These are phyloP conservation scores for Myiotriccus ornatus DNA, from an alignment of 2,797 vertebrate genomes.

Conservation along the genomic window DNA sequence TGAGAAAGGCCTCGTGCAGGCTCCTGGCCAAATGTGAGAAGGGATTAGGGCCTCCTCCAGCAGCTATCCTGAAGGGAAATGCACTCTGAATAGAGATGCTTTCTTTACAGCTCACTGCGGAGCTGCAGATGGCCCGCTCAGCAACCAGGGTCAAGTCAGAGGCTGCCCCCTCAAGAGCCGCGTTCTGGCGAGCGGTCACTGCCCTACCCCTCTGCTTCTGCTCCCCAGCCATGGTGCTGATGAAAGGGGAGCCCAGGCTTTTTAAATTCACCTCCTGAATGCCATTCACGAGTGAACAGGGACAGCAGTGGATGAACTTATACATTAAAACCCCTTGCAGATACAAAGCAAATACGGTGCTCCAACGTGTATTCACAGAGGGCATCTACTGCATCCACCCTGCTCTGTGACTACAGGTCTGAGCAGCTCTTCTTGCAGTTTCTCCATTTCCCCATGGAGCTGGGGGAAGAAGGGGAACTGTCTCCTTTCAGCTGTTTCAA, in stretches of 20 bases:
- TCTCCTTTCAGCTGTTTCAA: background rate
- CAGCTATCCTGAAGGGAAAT: constrained; percentile 1
- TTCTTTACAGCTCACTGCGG: background rate
- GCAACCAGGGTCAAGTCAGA: background rate
- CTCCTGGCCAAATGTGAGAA: background rate
- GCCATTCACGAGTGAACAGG: background rate
- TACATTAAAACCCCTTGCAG: background rate
- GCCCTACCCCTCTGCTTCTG: background rate
- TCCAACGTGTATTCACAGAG: background rate
- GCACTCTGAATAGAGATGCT: background rate
- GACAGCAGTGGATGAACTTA: background rate
- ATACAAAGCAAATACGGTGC: background rate
- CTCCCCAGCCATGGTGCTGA: background rate
- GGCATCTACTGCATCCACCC: background rate
- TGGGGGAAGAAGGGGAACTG: background rate
- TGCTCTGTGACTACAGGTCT: rapidly evolving
- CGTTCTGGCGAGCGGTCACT: background rate
- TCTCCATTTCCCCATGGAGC: background rate
- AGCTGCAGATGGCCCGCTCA: background rate
- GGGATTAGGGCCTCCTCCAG: constrained; percentile 46
- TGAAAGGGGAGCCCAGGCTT: rapidly evolving
- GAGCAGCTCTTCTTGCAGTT: background rate
- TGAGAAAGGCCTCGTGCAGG: background rate
- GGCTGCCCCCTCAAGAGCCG: background rate
- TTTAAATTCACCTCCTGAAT: background rate